Evolutionary conservation across 2,113 vertebrate species (phyloP), one percentile per base, ranked within the genome.

Genomic region (Corynorhinus townsendii): DNA sequence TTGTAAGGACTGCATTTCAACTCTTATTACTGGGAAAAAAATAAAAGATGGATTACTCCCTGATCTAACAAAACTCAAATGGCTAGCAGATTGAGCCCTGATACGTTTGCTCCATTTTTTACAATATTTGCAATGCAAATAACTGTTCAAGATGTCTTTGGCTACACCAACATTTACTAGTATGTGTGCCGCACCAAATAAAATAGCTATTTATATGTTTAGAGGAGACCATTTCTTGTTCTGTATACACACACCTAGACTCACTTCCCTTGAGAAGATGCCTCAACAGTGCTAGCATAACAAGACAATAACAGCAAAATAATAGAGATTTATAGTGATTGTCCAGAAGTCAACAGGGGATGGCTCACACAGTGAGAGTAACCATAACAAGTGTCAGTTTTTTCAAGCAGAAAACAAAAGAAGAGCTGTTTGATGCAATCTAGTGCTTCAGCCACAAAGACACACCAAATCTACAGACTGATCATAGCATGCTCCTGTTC

Each of bases 281-380:
- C 91, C 73, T 97, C 95, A 95, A 91, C 89, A 89, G 86, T 4
- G 0, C 86, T 86, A 84, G 96, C 75, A 89, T 95, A 97, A 97
- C 91, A 96, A 96, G 94, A 97, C 91, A 96, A 91, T 97, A 97
- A 96, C 82, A 94, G 89, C 59, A 77, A 62, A 95, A 97, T 97
- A 97, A 96, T 94, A 97, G 96, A 97, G 96, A 97, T 97, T 97
- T 97, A 97, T 96, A 96, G 94, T 93, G 88, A 96, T 93, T 96
- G 96, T 95, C 97, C 96, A 96, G 91, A 94, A 96, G 91, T 96
- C 97, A 95, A 96, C 79, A 95, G 94, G 94, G 96, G 71, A 95
- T 87, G 92, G 71, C 73, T 96, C 90, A 92, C 94, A 96, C 86
- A 81, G 89, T 69, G 76, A 96, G 83, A 4, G 0, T 71, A 95